Base-by-base conservation (phyloP, 1,140 invertebrate genomes). In the Lasioglossum baleicum region DNA sequence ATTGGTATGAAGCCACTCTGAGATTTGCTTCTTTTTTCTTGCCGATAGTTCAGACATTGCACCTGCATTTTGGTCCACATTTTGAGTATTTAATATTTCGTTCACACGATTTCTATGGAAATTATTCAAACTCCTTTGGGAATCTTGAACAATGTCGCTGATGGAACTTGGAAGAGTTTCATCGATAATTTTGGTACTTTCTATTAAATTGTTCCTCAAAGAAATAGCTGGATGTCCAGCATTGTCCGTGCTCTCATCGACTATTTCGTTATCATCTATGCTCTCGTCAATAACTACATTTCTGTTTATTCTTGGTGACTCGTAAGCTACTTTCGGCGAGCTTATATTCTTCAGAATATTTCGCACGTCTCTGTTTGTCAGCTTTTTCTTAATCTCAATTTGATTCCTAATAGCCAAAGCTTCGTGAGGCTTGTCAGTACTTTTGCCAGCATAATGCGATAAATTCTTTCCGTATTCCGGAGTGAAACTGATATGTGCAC, bases 1-100 rank as follows among this genome's bases (percentile, higher is more conserved):
- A 85, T 92, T 92, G 7, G 74, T 86, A 74, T 89, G 71, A 48
- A 93, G 83, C 92, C 92, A 93, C 11, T 88, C 75, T 0, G 85
- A 82, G 42, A 93, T 92, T 63, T 93, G 85, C 15, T 48, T 64
- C n/a, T 77, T 82, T 31, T 68, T 84, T 17, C 35, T 60, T 15
- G 82, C 84, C 48, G 85, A 86, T 42, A 87, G 20, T 66, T 75
- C 31, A 56, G 8, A 63, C 15, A n/a, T 17, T 15, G 5, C n/a
- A 0, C 1, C 20, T 68, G 3, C 8, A n/a, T 61, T 8, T 35
- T 53, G 26, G 44, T 68, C n/a, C 7, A 64, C 5, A 10, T 5
- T 7, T 40, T 53, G n/a, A 35, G 13, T 20, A 20, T 42, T 7
- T 0, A 65, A 31, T 26, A 48, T 48, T 42, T 61, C 53, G 31